Percentiles rank a stretch among this genome's conserved stretches.
phyloP scores from a whole-genome alignment of 1,140 invertebrate genomes.

The Nomia melanderi region DNA sequence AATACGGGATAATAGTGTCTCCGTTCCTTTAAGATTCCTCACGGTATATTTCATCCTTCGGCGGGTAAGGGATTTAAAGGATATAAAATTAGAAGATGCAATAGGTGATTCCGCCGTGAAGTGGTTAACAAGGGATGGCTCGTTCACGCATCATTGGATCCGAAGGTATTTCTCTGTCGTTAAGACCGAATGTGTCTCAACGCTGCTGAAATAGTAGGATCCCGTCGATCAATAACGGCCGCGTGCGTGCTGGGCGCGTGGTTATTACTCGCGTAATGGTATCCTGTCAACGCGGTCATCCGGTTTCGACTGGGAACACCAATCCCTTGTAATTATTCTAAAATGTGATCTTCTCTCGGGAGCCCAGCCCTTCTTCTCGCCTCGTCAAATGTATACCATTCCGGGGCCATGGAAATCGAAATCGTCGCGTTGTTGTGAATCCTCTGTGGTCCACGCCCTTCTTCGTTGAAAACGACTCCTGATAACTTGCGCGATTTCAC shows the following conservation, averaged over 20 bases:
- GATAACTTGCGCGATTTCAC: slow-evolving; percentile 38
- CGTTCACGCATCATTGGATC: slow-evolving; percentile 34
- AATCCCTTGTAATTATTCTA: background rate
- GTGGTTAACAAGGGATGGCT: slow-evolving; percentile 13
- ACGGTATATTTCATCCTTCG: no score
- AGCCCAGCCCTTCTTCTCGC: no score
- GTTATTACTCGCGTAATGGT: slow-evolving; percentile 12
- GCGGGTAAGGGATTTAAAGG: slow-evolving; percentile 64
- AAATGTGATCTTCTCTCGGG: background rate
- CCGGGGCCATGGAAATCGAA: no score
- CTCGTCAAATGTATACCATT: no score
- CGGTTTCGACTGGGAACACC: background rate
- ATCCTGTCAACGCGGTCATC: slow-evolving; percentile 14
- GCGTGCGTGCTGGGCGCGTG: background rate
- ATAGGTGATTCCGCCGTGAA: slow-evolving; percentile 16
- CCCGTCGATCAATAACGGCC: background rate
- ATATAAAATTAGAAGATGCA: slow-evolving; percentile 48
- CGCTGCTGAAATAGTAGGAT: slow-evolving; percentile 14
- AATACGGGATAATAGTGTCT: no score
- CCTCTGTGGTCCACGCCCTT: no score
- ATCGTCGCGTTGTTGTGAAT: no score
- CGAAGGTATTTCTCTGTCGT: slow-evolving; percentile 4
- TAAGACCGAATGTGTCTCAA: background rate
- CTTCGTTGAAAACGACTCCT: no score
- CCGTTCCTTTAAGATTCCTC: no score